Evolutionary conservation across 2,888 invertebrate genomes (phyloP).

Genomic region (Drosophila ezoana): DNA sequence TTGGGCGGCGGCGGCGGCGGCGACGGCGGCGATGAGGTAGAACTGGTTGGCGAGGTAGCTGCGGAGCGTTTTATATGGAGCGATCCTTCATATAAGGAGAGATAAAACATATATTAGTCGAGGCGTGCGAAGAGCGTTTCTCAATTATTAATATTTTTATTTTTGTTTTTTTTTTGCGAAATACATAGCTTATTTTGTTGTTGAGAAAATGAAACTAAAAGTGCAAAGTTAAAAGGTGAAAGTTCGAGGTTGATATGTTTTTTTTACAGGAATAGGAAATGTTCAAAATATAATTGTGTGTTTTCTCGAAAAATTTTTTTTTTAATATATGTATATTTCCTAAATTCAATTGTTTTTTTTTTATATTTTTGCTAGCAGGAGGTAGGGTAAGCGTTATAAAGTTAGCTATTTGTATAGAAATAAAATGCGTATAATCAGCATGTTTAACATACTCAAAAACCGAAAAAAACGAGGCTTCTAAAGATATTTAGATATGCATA

Average conservation of each 20-base stretch:
- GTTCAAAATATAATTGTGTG: slow-evolving; percentile 46
- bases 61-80: slow-evolving; percentile 84
- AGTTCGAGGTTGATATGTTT: slow-evolving; percentile 37
- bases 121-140: not conserved
- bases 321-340: slow-evolving; percentile 14
- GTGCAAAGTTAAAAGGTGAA: slow-evolving; percentile 76
- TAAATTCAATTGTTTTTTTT: slow-evolving; percentile 29
- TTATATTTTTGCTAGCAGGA: slow-evolving; percentile 27
- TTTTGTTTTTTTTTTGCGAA: slow-evolving; percentile 12
- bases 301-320: slow-evolving; percentile 8
- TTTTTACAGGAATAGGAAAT: slow-evolving; percentile 43
- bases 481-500: slow-evolving; percentile 26
- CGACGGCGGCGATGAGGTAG: slow-evolving; percentile 84
- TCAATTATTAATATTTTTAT: slow-evolving; percentile 5
- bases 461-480: slow-evolving; percentile 28
- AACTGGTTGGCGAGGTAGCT: slow-evolving; percentile 83
- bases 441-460: slow-evolving; percentile 36
- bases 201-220: slow-evolving; percentile 74
- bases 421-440: slow-evolving; percentile 41
- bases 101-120: slow-evolving; percentile 46
- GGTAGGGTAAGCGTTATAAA: slow-evolving; percentile 49
- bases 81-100: slow-evolving; percentile 80
- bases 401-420: slow-evolving; percentile 42
- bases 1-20: slow-evolving; percentile 84
- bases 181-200: slow-evolving; percentile 29